Conservation (phyloP, 2,113 vertebrate species). For the Sakesphorus luctuosus region DNA sequence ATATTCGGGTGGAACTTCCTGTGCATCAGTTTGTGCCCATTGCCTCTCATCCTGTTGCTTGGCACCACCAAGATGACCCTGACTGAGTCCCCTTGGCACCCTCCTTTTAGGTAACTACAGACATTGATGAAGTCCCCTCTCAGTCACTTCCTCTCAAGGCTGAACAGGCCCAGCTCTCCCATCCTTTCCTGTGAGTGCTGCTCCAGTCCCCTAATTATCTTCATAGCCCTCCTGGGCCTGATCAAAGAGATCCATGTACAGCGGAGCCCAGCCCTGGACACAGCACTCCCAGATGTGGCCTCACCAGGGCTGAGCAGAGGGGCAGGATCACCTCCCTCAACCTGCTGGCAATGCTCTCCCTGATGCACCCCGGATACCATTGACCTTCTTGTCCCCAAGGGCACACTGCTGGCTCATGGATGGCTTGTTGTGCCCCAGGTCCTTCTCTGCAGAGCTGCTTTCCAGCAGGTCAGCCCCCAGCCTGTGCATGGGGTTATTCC, state of each 20-base stretch:
- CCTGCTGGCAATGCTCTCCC: not conserved
- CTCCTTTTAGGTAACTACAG: not conserved
- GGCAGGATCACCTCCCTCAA: not conserved
- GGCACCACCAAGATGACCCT: fast-evolving
- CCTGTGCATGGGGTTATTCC: not conserved
- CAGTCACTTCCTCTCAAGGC: not conserved
- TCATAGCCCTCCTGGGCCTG: not conserved
- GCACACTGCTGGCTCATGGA: not conserved
- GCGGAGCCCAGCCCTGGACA: not conserved
- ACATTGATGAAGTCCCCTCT: not conserved
- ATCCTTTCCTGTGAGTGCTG: not conserved
- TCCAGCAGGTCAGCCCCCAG: not conserved
- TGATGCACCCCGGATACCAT: not conserved
- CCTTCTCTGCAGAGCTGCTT: not conserved
- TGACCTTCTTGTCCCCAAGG: not conserved
- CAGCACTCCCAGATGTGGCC: not conserved
- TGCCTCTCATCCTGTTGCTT: not conserved
- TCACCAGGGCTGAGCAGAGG: not conserved
- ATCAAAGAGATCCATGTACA: not conserved
- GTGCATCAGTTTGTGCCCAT: not conserved
- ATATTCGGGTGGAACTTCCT: not conserved
- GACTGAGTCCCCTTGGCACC: not conserved
- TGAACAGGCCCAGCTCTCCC: not conserved
- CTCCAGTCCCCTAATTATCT: not conserved
- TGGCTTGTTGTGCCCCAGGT: not conserved